A percentile compares a stretch with the other conserved stretches of the same genome.
Evolutionary conservation across 2,888 invertebrate genomes (phyloP).

Genomic region (Sceliomorpha sp.): DNA sequence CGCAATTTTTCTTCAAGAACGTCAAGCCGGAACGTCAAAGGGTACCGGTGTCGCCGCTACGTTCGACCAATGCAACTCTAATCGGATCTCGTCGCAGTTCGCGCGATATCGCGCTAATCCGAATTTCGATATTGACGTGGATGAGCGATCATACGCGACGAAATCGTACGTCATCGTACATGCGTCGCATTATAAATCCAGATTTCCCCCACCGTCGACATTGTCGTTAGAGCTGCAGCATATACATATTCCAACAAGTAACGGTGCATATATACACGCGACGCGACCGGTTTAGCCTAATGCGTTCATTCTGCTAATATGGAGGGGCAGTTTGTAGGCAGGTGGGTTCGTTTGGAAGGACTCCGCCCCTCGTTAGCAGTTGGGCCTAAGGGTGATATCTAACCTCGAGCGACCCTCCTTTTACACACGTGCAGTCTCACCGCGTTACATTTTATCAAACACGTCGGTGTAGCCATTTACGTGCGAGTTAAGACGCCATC

Average conservation of each 20-base stretch:
- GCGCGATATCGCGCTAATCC: too few species aligned
- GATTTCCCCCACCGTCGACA: too few species aligned
- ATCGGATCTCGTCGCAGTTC: too few species aligned
- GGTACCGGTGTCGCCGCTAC: too few species aligned
- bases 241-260: too few species aligned
- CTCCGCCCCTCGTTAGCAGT: constrained; percentile 78
- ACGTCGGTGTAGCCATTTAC: constrained; percentile 50
- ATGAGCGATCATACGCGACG: too few species aligned
- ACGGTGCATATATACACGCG: constrained; percentile 38
- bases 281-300: constrained; percentile 50
- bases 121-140: too few species aligned
- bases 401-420: constrained; percentile 65
- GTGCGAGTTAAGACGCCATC: constrained; percentile 44
- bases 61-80: too few species aligned
- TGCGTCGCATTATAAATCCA: too few species aligned
- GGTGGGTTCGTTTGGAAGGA: constrained; percentile 56
- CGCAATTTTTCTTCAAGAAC: constrained; percentile 9
- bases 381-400: constrained; percentile 75
- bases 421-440: constrained; percentile 48
- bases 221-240: too few species aligned
- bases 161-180: too few species aligned
- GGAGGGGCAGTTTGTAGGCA: constrained; percentile 56
- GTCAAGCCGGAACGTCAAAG: too few species aligned
- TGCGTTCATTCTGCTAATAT: constrained; percentile 44
- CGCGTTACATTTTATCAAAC: constrained; percentile 52